Base-by-base conservation (phyloP, 2,888 invertebrate genomes). In the Caenorhabditis wallacei region DNA sequence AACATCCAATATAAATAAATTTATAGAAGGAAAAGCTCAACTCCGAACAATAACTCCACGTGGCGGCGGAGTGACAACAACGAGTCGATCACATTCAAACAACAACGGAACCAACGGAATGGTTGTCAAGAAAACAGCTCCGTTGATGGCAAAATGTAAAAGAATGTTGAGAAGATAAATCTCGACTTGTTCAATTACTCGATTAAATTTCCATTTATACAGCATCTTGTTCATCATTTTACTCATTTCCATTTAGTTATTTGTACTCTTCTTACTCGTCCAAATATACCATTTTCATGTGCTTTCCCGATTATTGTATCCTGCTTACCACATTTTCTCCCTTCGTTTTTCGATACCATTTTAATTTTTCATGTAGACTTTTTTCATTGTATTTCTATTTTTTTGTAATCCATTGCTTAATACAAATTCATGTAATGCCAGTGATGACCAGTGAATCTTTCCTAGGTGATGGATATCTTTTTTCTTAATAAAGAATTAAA, bases 61-160 rank as follows among this genome's bases (percentile, higher is more conserved):
- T 22, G 69, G 71, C 24, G 63, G 69, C 16, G 53, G 66, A 37
- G 22, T 66, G 11, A 35, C 61, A n/a, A 18, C 61, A 40, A 26
- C 61, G 18, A 43, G 59, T 2, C 35, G 54, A 13, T n/a, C 18
- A 18, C 30, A 53, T 13, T 53, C 61, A 10, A 63, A 56, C 37
- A 57, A 57, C 40, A 40, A 35, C 24, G 37, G 40, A 8, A 20
- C 16, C 30, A 64, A 16, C 35, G 63, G 61, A 48, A 7, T 48
- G 4, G 48, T 22, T 37, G 64, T 63, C 13, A 70, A 68, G 37
- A 82, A 76, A n/a, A 68, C 68, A 2, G 82, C 82, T 11, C 82
- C 82, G 0, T 40, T 82, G n/a, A 82, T 82, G 82, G 82, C 82
- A 4, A 82, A 82, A 35, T 71, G 71, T 30, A 48, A n/a, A 20